Conservation (phyloP, 64 coral and sea anemone species). For the Pocillopora verrucosa region DNA sequence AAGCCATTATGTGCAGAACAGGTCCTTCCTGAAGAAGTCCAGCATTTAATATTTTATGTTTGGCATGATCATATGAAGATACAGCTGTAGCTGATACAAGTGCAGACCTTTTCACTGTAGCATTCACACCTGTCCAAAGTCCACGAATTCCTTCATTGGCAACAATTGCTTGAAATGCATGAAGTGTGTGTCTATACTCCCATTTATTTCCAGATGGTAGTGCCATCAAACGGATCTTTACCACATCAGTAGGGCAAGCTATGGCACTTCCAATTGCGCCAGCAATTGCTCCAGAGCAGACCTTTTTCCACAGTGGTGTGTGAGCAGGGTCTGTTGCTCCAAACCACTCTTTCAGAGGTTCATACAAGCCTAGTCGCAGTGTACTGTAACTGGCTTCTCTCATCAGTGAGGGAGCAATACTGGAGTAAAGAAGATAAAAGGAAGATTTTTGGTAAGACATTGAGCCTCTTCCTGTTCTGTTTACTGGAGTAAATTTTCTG, state of each 20-base stretch:
- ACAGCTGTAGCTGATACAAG: slow-evolving; percentile 79
- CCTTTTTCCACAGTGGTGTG: slow-evolving; percentile 77
- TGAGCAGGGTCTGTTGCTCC: slow-evolving; percentile 59
- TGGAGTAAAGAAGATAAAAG: slow-evolving; percentile 2
- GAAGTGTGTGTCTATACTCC: slow-evolving; percentile 55
- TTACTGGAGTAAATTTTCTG: too few relatives aligned
- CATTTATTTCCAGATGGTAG: slow-evolving; percentile 39
- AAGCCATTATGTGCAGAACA: slow-evolving; percentile 63
- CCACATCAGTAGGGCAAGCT: slow-evolving; percentile 66
- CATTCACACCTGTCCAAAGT: slow-evolving; percentile 74
- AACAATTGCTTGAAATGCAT: slow-evolving; percentile 68
- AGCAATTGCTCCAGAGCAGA: slow-evolving; percentile 58
- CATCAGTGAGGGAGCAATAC: slow-evolving; percentile 55
- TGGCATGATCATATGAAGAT: slow-evolving; percentile 77
- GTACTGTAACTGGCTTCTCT: slow-evolving; percentile 72
- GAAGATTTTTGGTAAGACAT: neutral
- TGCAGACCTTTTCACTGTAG: slow-evolving; percentile 77
- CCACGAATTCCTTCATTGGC: slow-evolving; percentile 65
- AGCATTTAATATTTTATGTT: slow-evolving; percentile 73
- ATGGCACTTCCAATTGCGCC: slow-evolving; percentile 77
- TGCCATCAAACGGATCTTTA: slow-evolving; percentile 72
- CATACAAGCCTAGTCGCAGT: slow-evolving; percentile 62
- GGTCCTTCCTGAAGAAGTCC: slow-evolving; percentile 75
- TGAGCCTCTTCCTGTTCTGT: neutral
- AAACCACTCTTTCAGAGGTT: slow-evolving; percentile 69